Conservation (phyloP, 2,113 vertebrate genomes). For the Ibidorhyncha struthersii region DNA sequence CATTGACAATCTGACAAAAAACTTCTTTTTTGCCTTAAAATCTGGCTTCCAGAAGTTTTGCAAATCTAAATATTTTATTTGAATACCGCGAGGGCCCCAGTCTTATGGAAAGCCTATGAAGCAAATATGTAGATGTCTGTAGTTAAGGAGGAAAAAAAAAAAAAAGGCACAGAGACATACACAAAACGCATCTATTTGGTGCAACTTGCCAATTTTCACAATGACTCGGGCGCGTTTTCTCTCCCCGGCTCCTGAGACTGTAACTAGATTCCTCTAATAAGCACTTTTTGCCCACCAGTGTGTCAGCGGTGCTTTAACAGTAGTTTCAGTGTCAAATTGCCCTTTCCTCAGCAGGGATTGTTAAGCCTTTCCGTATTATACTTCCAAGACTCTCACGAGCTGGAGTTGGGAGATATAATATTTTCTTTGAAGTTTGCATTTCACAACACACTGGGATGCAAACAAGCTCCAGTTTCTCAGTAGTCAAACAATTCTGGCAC, state of each 20-base stretch:
- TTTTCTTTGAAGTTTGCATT: constrained; percentile 85
- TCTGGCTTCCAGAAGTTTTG: constrained; percentile 80
- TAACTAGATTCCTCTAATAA: constrained; percentile 74
- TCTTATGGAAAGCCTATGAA: constrained; percentile 74
- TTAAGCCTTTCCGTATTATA: constrained; percentile 80
- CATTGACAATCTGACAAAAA: constrained; percentile 80
- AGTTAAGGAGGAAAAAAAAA: not conserved
- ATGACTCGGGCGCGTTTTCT: constrained; percentile 44
- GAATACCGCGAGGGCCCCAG: constrained; percentile 67
- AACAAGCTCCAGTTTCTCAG: constrained; percentile 76
- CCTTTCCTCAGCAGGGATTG: constrained; percentile 81
- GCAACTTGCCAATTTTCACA: constrained; percentile 62
- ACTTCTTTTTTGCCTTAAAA: constrained; percentile 75
- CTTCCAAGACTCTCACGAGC: constrained; percentile 80
- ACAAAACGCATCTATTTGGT: constrained; percentile 24
- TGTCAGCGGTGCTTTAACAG: constrained; percentile 77
- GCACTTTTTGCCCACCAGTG: constrained; percentile 75
- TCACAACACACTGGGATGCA: constrained; percentile 79
- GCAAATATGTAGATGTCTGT: constrained; percentile 71
- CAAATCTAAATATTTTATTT: constrained; percentile 81
- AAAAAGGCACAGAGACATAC: not conserved
- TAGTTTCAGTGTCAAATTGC: constrained; percentile 80
- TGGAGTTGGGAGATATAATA: constrained; percentile 82
- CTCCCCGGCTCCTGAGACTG: constrained; percentile 55
- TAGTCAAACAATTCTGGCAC: constrained; percentile 79